These are phyloP conservation scores for Tridacna crocea DNA, from an alignment of 2,888 invertebrate species.

Conservation along the genomic window DNA sequence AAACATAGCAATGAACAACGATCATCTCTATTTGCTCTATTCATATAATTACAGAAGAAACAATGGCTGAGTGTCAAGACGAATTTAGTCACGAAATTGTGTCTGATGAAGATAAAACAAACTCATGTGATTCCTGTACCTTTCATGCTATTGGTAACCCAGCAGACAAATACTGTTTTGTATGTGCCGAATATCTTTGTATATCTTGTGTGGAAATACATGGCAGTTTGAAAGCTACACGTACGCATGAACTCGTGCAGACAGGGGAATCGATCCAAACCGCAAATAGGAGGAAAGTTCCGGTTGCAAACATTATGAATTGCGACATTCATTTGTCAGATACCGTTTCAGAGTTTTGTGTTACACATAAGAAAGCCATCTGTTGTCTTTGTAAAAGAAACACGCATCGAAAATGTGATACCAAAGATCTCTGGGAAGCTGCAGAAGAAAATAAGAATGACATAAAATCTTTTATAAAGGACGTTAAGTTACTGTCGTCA, in stretches of 20 bases:
- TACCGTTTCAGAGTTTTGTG: not conserved
- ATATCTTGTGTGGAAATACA: not conserved
- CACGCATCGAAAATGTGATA: not conserved
- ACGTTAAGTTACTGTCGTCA: not conserved
- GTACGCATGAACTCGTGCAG: not conserved
- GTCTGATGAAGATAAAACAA: conserved; percentile 7
- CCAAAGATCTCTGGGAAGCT: not conserved
- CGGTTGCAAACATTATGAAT: not conserved
- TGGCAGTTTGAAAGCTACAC: conserved; percentile 1
- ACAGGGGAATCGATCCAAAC: not conserved
- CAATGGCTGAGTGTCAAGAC: too few relatives aligned
- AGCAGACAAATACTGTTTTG: not conserved
- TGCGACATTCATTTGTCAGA: not conserved
- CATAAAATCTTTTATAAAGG: not conserved
- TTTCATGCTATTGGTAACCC: not conserved
- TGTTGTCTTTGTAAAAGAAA: not conserved
- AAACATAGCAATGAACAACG: too few relatives aligned
- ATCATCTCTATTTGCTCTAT: too few relatives aligned
- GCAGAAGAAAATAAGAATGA: not conserved
- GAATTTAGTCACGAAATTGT: not conserved
- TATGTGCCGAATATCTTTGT: not conserved
- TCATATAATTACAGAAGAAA: too few relatives aligned
- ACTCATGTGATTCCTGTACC: not conserved
- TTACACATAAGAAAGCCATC: not conserved
- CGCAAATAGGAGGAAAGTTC: not conserved